Conservation (phyloP, 2,888 invertebrate species). For the Adineta ricciae region DNA sequence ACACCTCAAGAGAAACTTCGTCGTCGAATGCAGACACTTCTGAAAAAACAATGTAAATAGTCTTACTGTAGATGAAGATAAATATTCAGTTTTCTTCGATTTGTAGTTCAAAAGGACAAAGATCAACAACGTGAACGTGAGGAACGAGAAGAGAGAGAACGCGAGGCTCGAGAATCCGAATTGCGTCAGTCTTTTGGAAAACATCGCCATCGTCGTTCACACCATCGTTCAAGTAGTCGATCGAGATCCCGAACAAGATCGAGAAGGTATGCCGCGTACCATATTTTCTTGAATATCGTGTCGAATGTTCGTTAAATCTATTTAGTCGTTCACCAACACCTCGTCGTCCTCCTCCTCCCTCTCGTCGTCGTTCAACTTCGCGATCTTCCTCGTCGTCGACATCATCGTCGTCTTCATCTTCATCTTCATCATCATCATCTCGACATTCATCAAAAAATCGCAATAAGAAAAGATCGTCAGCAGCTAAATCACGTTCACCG, state of each 20-base stretch:
- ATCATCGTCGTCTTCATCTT: neutral
- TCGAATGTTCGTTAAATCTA: too few relatives aligned
- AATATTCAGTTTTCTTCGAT: neutral
- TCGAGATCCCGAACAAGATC: neutral
- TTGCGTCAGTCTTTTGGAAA: neutral
- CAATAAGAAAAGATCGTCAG: neutral
- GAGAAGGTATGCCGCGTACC: neutral
- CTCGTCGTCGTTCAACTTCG: neutral
- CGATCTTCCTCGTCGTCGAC: neutral
- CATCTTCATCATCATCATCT: neutral
- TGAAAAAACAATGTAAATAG: slow-evolving; percentile 16
- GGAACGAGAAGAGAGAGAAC: neutral
- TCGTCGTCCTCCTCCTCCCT: neutral
- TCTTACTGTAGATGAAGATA: too few relatives aligned
- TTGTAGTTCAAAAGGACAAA: neutral
- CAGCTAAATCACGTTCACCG: neutral
- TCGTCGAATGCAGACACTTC: slow-evolving; percentile 3
- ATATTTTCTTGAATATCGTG: neutral
- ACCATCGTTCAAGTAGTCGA: neutral
- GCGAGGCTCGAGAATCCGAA: slow-evolving; percentile 1
- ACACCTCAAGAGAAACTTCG: slow-evolving; percentile 4
- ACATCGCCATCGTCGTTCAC: neutral
- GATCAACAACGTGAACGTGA: slow-evolving; percentile 6
- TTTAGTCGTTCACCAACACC: neutral
- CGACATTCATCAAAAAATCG: neutral